Base-by-base conservation (phyloP, 2,113 vertebrate species). In the Plectropomus leopardus region DNA sequence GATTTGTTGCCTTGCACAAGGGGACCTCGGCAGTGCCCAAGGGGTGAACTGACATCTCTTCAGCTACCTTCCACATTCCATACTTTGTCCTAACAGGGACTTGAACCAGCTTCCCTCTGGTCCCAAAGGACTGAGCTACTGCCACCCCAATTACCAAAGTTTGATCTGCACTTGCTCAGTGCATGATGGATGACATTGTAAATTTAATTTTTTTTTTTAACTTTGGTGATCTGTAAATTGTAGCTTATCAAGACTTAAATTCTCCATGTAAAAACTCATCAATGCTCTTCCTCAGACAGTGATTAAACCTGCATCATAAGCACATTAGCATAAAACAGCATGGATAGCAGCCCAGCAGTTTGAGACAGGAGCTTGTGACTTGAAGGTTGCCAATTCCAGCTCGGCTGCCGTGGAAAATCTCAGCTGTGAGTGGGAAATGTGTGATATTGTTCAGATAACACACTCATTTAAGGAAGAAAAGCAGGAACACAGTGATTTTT, bases 261-360 rank as follows among this genome's bases (percentile, higher is more conserved):
- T 17, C 14, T 69, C 2, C 13, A 16, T 19, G 45, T 32, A 44
- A 45, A 69, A 60, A 8, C 32, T 17, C 42, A 6, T 44, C 40
- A 40, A 17, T 16, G 8, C 45, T 5, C 47, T 6, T 40, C n/a
- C 21, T 58, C 50, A 32, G 48, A 54, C 0, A 5, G 4, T 54
- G 32, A 13, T 42, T 42, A 36, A 34, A 44, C 61, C 48, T 54
- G 66, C 47, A 47, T 78, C 57, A 70, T 21, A 16, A 63, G 48
- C 24, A 54, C 36, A 73, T 53, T 73, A 80, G 34, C 70, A 68
- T 60, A 14, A 67, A 67, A 34, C 78, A 55, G 45, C 40, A 68
- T n/a, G 26, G 32, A 53, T 5, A 34, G 50, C 50, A 34, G 57
- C 57, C 36, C 65, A 32, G 51, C 68, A 51, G 24, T 59, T 53